Conservation (phyloP, 2,113 vertebrate genomes). For the Phainopepla nitens region DNA sequence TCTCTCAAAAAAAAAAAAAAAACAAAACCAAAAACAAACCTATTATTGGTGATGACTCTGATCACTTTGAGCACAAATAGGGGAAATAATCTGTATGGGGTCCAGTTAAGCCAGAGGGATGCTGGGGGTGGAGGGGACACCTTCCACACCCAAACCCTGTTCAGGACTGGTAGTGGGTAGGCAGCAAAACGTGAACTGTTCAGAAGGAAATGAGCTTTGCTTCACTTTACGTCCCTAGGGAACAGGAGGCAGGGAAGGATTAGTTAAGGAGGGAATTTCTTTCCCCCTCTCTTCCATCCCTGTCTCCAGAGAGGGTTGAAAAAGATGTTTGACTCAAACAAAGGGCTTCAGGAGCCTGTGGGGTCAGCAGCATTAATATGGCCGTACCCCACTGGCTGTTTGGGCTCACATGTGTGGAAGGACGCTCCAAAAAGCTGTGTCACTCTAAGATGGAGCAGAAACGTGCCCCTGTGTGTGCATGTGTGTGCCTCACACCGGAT, state of each 20-base stretch:
- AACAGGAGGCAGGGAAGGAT: neutral
- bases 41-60: neutral
- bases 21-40: neutral
- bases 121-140: neutral
- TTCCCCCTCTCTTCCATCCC: neutral
- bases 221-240: neutral
- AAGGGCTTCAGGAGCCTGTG: neutral
- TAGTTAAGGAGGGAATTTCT: neutral
- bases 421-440: accelerated
- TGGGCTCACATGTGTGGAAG: neutral
- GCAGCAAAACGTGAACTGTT: neutral
- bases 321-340: neutral
- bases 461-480: neutral
- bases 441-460: neutral
- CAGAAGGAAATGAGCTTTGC: neutral
- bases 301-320: neutral
- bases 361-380: neutral
- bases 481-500: neutral
- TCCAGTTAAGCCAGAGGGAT: accelerated
- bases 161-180: neutral
- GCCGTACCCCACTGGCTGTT: neutral
- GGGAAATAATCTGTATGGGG: neutral
- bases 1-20: neutral
- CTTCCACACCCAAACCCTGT: neutral
- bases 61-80: neutral